Evolutionary conservation across 2,113 vertebrate species (phyloP).

Genomic region (Callocephalon fimbriatum): DNA sequence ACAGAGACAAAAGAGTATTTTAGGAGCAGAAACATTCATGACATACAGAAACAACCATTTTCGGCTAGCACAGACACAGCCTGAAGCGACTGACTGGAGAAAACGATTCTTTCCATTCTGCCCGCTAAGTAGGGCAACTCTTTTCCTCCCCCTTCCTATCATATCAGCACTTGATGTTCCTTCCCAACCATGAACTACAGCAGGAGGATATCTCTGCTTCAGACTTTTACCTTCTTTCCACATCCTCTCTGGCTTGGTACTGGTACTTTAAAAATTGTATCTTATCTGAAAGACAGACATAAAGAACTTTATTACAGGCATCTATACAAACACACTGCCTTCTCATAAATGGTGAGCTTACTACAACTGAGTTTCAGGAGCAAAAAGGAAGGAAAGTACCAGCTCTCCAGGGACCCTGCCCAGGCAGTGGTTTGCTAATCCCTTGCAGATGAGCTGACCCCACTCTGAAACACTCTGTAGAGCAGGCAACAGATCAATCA

Average conservation of each 20-base stretch:
- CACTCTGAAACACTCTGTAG: neutral
- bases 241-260: neutral
- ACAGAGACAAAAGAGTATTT: neutral
- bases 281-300: neutral
- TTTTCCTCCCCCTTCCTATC: neutral
- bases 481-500: neutral
- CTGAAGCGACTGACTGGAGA: neutral
- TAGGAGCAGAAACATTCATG: neutral
- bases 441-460: neutral
- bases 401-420: neutral
- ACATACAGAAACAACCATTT: neutral
- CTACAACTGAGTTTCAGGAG: neutral
- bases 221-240: neutral
- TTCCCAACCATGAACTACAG: neutral
- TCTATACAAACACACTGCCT: neutral
- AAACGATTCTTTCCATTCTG: neutral
- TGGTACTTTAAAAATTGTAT: neutral
- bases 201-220: neutral
- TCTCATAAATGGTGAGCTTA: neutral
- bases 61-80: neutral
- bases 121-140: neutral
- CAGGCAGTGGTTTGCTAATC: neutral
- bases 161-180: accelerated
- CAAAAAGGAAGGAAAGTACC: neutral
- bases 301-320: neutral